Conservation (phyloP, 2,113 vertebrate genomes). For the Spheniscus mendiculus region DNA sequence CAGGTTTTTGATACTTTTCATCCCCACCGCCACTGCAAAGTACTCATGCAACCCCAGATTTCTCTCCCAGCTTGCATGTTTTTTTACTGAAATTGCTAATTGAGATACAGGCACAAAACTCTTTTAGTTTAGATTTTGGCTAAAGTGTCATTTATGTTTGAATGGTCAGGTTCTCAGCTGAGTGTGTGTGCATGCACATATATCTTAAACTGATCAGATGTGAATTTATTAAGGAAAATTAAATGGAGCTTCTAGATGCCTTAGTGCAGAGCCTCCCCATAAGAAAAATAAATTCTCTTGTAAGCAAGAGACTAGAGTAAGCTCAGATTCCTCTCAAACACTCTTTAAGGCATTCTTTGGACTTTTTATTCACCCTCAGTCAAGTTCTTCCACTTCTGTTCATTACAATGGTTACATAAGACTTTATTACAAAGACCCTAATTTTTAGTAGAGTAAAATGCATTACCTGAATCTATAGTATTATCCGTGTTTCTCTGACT, state of each 20-base stretch:
- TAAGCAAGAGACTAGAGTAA: neutral
- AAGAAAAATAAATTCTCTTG: neutral
- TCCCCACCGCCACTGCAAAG: neutral
- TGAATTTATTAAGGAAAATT: neutral
- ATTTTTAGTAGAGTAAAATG: neutral
- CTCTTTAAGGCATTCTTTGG: neutral
- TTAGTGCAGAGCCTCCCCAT: neutral
- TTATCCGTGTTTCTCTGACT: slow-evolving; percentile 76
- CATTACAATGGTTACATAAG: neutral
- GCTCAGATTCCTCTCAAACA: neutral
- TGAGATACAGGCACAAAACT: neutral
- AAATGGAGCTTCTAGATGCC: neutral
- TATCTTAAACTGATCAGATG: neutral
- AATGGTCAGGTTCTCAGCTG: neutral
- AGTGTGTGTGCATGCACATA: neutral
- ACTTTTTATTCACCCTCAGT: neutral
- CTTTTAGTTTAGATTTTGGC: neutral
- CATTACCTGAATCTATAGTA: slow-evolving; percentile 69
- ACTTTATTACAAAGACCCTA: neutral
- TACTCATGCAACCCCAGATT: neutral
- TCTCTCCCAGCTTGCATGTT: neutral
- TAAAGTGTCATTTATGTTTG: neutral
- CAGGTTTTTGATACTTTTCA: neutral
- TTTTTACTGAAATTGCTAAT: neutral
- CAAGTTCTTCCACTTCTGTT: neutral